Evolutionary conservation across 1,140 invertebrate genomes (phyloP), one percentile per base, ranked within the genome.

Genomic region (Drosophila nigromelanica): DNA sequence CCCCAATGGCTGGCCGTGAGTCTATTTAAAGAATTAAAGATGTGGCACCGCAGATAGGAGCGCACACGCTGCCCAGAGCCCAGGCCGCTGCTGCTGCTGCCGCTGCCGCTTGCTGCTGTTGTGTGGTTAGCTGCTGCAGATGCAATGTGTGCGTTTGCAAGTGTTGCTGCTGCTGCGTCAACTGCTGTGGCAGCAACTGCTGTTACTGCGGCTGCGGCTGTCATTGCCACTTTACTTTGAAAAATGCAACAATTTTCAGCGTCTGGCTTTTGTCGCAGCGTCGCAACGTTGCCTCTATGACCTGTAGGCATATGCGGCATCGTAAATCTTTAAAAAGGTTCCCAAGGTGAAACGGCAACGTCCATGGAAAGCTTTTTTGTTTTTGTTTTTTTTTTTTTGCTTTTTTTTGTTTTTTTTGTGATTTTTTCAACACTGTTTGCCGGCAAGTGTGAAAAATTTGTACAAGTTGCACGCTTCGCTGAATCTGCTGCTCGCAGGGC

Each of bases 251-350:
- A 89, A 89, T 80, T 89, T 89, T 68, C 55, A 78, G 60, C 64
- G 81, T 89, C 83, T 87, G 78, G 62, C 61, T 77, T 74, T 76
- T 82, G 67, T 81, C 70, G 76, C 71, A 72, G 42, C 69, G 35
- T 40, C 39, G 18, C 15, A 24, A 18, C 62, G 45, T 47, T 77
- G 68, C 71, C 82, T 40, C 12, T 85, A 76, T 86, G 89, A 91
- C 89, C 89, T 80, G 80, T 85, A 83, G 85, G 85, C 85, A 87
- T 89, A 91, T 87, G 76, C 81, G 85, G 79, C 85, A 82, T 91
- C 85, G 89, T 89, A 91, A 91, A 91, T 91, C 85, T 90, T 89
- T 90, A 90, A 89, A 89, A 80, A 89, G 81, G 71, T 90, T 76
- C 67, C 89, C 80, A 89, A 90, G 83, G 83, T 90, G 67, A 75